phyloP scores from a whole-genome alignment of 2,888 invertebrate genomes.

The Drosophila suboccidentalis region DNA sequence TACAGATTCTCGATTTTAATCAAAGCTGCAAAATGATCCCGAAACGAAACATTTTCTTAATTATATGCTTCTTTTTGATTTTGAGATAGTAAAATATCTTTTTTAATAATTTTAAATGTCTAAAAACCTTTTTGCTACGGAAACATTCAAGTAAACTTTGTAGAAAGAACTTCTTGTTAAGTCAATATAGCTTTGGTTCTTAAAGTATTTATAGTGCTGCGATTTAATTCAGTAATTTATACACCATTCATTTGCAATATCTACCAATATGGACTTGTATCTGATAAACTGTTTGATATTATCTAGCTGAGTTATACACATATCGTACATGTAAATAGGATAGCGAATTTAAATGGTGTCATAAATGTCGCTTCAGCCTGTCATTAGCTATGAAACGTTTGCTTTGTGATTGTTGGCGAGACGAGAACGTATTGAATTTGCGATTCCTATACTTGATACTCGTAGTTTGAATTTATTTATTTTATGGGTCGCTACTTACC shows the following conservation, averaged over 20 bases:
- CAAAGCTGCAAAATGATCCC: background rate
- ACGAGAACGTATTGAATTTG: slow-evolving; percentile 2
- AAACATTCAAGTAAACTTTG: background rate
- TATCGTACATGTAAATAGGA: slow-evolving; percentile 4
- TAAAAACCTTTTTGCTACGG: no score
- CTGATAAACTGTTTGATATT: slow-evolving; percentile 14
- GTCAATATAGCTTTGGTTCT: background rate
- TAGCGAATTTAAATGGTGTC: slow-evolving; percentile 15
- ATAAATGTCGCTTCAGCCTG: slow-evolving; percentile 10
- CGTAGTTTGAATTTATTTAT: slow-evolving; percentile 15
- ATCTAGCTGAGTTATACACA: slow-evolving; percentile 8
- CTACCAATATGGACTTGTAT: background rate
- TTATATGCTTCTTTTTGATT: background rate
- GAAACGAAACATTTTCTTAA: background rate
- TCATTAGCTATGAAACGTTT: slow-evolving; percentile 16
- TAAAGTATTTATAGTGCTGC: background rate
- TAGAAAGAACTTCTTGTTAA: background rate
- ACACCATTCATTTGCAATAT: slow-evolving; percentile 1
- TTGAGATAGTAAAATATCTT: background rate
- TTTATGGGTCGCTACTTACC: slow-evolving; percentile 66
- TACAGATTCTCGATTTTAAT: background rate
- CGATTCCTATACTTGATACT: slow-evolving; percentile 8
- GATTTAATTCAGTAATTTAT: slow-evolving; percentile 2
- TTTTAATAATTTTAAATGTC: background rate
- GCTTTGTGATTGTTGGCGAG: slow-evolving; percentile 6